Conservation (phyloP, 1,140 invertebrate genomes). For the Phymorhynchus buccinoides region DNA sequence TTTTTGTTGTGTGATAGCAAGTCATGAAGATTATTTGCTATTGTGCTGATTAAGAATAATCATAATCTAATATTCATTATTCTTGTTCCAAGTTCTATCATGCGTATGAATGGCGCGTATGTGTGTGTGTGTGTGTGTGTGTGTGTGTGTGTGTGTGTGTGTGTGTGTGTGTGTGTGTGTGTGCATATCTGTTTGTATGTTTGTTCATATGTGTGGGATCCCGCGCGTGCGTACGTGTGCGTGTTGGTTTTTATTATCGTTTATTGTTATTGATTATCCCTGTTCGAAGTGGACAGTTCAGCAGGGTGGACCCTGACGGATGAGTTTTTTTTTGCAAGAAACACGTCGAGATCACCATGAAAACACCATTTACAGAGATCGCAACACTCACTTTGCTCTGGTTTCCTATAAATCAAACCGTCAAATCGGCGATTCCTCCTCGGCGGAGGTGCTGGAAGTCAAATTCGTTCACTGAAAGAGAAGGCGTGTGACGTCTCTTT, state of each 20-base stretch:
- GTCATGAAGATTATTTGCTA: neutral
- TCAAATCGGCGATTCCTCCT: too few relatives aligned
- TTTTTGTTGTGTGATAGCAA: neutral
- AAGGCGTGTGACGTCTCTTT: too few relatives aligned
- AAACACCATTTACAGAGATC: too few relatives aligned
- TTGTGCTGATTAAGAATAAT: neutral
- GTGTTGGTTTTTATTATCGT: neutral
- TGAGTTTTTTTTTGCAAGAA: too few relatives aligned
- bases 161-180: neutral
- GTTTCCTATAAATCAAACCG: too few relatives aligned
- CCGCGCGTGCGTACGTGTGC: neutral
- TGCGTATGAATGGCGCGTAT: neutral
- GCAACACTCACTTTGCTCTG: too few relatives aligned
- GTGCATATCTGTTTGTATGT: neutral
- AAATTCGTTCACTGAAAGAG: too few relatives aligned
- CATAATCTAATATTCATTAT: neutral
- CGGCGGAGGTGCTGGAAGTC: too few relatives aligned
- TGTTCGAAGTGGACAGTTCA: too few relatives aligned
- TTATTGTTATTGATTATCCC: too few relatives aligned
- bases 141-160: neutral
- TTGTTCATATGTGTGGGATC: neutral
- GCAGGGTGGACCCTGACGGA: too few relatives aligned
- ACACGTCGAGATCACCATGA: too few relatives aligned
- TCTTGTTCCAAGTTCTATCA: neutral
- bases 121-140: neutral